Percentiles rank a stretch among this genome's conserved stretches.
Evolutionary conservation across 2,113 vertebrate genomes (phyloP).

Genomic region (Edolisoma coerulescens): DNA sequence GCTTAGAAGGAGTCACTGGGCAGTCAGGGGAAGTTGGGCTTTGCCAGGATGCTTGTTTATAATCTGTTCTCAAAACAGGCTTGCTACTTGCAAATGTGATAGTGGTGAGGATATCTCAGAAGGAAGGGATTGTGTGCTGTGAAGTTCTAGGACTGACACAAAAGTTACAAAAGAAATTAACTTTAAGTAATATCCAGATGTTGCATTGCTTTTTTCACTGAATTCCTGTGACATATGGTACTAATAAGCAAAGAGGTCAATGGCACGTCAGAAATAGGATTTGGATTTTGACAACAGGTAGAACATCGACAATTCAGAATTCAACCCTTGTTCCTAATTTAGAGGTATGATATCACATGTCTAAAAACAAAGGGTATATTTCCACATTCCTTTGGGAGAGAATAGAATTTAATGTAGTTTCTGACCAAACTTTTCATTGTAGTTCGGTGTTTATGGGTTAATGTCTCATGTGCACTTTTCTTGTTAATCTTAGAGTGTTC

Average conservation of each 20-base stretch:
- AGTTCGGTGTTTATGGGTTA: neutral
- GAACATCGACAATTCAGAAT: neutral
- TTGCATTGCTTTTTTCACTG: neutral
- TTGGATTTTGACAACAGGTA: neutral
- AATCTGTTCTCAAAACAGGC: neutral
- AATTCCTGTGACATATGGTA: neutral
- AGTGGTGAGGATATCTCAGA: neutral
- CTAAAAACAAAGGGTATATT: neutral
- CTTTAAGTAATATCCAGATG: neutral
- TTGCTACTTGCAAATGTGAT: neutral
- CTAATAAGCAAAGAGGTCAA: neutral
- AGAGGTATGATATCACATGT: neutral
- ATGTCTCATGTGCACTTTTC: neutral
- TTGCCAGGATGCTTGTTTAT: neutral
- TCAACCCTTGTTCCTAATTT: neutral
- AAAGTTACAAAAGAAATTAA: neutral
- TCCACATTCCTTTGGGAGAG: neutral
- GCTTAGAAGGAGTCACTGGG: neutral
- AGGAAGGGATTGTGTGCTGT: neutral
- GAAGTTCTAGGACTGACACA: neutral
- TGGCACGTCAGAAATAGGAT: neutral
- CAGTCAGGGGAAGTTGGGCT: neutral
- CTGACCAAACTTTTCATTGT: neutral
- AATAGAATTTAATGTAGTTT: neutral
- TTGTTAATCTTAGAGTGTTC: neutral